Conservation (phyloP, 2,113 vertebrate genomes). For the Aspidoscelis tigris region DNA sequence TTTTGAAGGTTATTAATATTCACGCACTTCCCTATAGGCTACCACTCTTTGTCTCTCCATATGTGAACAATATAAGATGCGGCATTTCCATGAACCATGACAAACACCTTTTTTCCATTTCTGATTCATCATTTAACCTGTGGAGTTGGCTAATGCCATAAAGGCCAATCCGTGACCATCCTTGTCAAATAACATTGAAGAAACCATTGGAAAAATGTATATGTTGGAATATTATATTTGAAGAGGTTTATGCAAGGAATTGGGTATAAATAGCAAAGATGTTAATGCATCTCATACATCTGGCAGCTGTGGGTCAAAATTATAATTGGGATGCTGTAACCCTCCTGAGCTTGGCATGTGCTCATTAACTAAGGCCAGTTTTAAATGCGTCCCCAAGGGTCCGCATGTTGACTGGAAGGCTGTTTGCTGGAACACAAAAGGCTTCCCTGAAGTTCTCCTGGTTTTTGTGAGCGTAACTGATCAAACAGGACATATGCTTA, state of each 20-base stretch:
- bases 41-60: background rate
- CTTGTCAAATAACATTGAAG: background rate
- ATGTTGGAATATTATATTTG: background rate
- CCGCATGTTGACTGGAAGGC: conserved; percentile 10
- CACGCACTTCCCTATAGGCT: too few species aligned
- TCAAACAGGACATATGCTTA: background rate
- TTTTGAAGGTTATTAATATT: too few species aligned
- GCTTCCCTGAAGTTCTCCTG: conserved; percentile 1
- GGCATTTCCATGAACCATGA: fast-evolving
- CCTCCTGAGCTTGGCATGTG: background rate
- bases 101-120: background rate
- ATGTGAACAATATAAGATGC: background rate
- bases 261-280: background rate
- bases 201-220: background rate
- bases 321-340: conserved; percentile 14
- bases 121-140: background rate
- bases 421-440: background rate
- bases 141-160: background rate
- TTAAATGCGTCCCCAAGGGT: background rate
- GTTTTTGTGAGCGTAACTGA: background rate
- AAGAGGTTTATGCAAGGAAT: background rate
- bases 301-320: conserved; percentile 10
- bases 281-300: fast-evolving
- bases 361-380: conserved; percentile 3
- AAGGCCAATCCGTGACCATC: background rate